Percentiles rank a stretch among this genome's conserved stretches.
Conservation (phyloP, 2,797 vertebrate genomes). For the Miichthys miiuy region DNA sequence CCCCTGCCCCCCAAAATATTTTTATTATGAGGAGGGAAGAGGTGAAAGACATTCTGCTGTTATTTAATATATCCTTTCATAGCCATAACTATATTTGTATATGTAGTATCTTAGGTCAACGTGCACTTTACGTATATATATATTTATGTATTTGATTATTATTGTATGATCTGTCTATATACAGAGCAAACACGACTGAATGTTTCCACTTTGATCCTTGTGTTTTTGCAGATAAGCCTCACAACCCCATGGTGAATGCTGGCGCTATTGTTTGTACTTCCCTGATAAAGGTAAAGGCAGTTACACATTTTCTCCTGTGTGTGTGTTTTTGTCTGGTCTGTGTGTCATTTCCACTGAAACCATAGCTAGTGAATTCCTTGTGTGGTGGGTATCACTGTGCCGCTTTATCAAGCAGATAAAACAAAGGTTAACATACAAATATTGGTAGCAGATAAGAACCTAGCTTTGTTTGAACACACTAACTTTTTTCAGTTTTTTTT, state of each 20-base stretch:
- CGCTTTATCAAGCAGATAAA: conserved; percentile 42
- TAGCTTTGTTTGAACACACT: conserved; percentile 29
- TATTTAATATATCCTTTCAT: not conserved
- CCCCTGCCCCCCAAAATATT: no score
- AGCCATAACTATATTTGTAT: not conserved
- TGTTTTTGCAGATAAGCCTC: conserved; percentile 93
- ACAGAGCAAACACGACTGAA: conserved; percentile 4
- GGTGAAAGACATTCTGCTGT: not conserved
- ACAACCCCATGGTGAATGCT: conserved; percentile 99
- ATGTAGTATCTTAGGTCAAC: conserved; percentile 21
- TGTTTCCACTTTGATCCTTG: conserved; percentile 38
- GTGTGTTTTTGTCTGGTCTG: conserved; percentile 27
- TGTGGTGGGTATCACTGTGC: conserved; percentile 39
- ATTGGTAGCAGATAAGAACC: conserved; percentile 27
- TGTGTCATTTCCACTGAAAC: conserved; percentile 41
- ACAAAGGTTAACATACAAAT: conserved; percentile 28
- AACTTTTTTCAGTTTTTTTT: conserved; percentile 14
- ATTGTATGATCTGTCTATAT: conserved; percentile 48
- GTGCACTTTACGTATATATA: conserved; percentile 10
- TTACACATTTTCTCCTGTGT: not conserved
- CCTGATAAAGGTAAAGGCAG: conserved; percentile 95
- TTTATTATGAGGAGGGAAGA: no score
- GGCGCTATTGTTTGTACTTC: conserved; percentile 98
- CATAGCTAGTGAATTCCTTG: not conserved
- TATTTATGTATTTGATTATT: conserved; percentile 4